phyloP scores from a whole-genome alignment of 1,140 invertebrate genomes.

The Trypoxylus dichotomus region DNA sequence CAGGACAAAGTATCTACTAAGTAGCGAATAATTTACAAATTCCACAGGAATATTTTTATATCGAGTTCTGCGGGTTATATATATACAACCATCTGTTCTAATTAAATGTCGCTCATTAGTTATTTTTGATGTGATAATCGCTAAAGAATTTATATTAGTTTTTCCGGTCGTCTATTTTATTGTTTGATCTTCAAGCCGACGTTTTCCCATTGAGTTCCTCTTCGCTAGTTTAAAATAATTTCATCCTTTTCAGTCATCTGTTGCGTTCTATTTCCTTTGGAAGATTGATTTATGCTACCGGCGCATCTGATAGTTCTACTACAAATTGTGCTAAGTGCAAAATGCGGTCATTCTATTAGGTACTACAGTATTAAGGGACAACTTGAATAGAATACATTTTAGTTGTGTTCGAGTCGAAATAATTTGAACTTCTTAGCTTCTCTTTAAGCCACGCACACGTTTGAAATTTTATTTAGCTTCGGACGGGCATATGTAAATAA shows the following conservation, averaged over 20 bases:
- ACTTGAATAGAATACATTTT: too few relatives aligned
- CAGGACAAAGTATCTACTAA: too few relatives aligned
- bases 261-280: neutral
- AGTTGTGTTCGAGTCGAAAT: too few relatives aligned
- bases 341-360: conserved; percentile 10
- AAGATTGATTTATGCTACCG: conserved; percentile 14
- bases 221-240: conserved; percentile 5
- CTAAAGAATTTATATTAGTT: conserved; percentile 15
- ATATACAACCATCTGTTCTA: neutral
- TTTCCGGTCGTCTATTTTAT: conserved; percentile 4
- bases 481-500: neutral
- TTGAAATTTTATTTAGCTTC: too few relatives aligned
- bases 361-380: neutral
- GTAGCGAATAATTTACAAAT: too few relatives aligned
- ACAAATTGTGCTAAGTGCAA: conserved; percentile 20
- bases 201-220: neutral
- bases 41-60: too few relatives aligned
- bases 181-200: conserved; percentile 5
- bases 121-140: conserved; percentile 1
- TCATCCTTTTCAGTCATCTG: conserved; percentile 5
- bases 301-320: conserved; percentile 5
- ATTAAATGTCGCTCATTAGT: neutral
- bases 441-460: too few relatives aligned
- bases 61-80: too few relatives aligned
- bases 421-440: too few relatives aligned